Evolutionary conservation across 2,797 vertebrate genomes (phyloP).

Genomic region (Phalanger gymnotis): DNA sequence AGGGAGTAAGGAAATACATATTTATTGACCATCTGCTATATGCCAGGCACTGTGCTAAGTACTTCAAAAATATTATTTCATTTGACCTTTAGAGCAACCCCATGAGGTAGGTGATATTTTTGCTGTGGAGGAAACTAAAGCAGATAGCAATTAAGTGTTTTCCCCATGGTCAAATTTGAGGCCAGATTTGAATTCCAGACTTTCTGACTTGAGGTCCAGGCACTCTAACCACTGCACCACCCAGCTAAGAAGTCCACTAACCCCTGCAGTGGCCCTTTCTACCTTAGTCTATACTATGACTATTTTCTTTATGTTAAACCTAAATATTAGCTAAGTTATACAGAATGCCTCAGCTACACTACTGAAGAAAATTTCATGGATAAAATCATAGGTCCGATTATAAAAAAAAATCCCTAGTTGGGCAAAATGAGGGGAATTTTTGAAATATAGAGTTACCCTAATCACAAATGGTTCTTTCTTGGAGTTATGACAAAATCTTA

Average conservation of each 20-base stretch:
- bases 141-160: not conserved
- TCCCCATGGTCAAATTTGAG: not conserved
- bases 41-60: not conserved
- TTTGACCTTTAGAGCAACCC: not conserved
- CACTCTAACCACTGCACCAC: not conserved
- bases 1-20: not conserved
- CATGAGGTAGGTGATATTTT: not conserved
- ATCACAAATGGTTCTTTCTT: constrained; percentile 5
- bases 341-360: not conserved
- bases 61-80: not conserved
- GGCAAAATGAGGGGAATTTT: not conserved
- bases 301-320: not conserved
- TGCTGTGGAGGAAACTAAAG: not conserved
- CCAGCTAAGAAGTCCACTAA: not conserved
- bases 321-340: not conserved
- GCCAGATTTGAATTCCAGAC: not conserved
- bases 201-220: not conserved
- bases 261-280: not conserved
- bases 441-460: constrained; percentile 21
- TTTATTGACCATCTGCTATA: not conserved
- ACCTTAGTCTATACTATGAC: not conserved
- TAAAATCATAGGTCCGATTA: not conserved
- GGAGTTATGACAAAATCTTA: constrained; percentile 13
- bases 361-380: not conserved
- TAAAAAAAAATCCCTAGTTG: not conserved